A percentile compares a stretch with the other conserved stretches of the same genome.
These are phyloP conservation scores for Yponomeuta cagnagella DNA, from an alignment of 2,888 invertebrate species.

Conservation along the genomic window DNA sequence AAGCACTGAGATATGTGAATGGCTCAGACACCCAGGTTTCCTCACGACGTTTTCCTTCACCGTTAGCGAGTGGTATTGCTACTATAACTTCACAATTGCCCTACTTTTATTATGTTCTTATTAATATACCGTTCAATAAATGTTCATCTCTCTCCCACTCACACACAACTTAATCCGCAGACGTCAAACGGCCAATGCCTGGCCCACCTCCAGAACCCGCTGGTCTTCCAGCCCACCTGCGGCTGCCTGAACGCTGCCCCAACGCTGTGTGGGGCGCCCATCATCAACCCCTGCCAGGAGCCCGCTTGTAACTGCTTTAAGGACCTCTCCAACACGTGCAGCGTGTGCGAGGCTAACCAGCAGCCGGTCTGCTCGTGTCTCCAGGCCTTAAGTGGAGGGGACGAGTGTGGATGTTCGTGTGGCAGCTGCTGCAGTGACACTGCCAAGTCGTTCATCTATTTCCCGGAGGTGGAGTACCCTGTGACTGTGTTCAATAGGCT, in stretches of 20 bases:
- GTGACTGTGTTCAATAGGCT: slow-evolving; percentile 31
- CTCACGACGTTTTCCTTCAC: no score
- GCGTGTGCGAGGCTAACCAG: slow-evolving; percentile 23
- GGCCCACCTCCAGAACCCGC: slow-evolving; percentile 21
- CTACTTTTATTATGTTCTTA: no score
- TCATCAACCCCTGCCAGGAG: slow-evolving; percentile 15
- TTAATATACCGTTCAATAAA: no score
- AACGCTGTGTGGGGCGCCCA: slow-evolving; percentile 1
- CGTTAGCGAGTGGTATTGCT: no score
- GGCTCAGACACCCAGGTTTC: no score
- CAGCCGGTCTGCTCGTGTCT: slow-evolving; percentile 27
- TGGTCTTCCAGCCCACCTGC: slow-evolving; percentile 22
- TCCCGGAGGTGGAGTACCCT: slow-evolving; percentile 53
- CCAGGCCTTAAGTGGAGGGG: slow-evolving; percentile 12
- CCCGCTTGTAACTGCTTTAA: slow-evolving; percentile 29
- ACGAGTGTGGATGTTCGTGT: slow-evolving; percentile 13
- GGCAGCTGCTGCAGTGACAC: slow-evolving; percentile 25
- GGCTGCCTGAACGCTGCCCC: slow-evolving; percentile 22
- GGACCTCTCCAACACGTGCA: slow-evolving; percentile 29
- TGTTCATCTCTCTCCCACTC: no score
- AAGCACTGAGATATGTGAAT: no score
- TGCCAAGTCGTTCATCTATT: slow-evolving; percentile 34
- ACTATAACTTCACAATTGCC: no score
- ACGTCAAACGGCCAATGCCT: slow-evolving; percentile 13
- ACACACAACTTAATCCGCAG: background rate